A percentile compares a stretch with the other conserved stretches of the same genome.
These are phyloP conservation scores for Phyllotis vaccarum DNA, from an alignment of 2,797 vertebrate species.

Conservation along the genomic window DNA sequence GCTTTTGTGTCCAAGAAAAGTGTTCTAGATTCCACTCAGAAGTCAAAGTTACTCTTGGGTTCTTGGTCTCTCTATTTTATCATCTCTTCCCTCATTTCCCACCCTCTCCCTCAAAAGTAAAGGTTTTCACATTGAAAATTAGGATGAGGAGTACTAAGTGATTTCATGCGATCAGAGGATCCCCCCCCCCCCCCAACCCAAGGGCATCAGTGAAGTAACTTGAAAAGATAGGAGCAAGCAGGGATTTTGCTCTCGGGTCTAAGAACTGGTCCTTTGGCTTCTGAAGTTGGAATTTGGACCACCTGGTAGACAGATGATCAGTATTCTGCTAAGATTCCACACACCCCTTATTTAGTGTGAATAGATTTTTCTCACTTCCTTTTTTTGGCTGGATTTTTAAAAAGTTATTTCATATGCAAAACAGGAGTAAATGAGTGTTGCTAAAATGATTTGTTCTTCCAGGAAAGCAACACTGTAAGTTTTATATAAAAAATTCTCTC, in stretches of 20 bases:
- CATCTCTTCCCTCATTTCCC: not conserved
- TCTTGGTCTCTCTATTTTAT: not conserved
- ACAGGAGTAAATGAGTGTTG: conserved; percentile 58
- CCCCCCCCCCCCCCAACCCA: too few species aligned
- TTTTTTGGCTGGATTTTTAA: conserved; percentile 72
- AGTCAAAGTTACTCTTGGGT: not conserved
- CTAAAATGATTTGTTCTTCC: conserved; percentile 69
- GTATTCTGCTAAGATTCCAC: conserved; percentile 54
- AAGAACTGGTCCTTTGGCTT: conserved; percentile 25
- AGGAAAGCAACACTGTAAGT: conserved; percentile 42
- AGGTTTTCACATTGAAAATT: not conserved
- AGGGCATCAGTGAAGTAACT: not conserved
- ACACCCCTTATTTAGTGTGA: conserved; percentile 70
- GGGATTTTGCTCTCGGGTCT: not conserved
- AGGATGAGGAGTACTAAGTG: not conserved
- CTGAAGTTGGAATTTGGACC: conserved; percentile 59
- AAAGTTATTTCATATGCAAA: conserved; percentile 81
- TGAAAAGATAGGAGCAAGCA: not conserved
- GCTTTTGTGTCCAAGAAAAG: not conserved
- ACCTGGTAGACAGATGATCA: conserved; percentile 74
- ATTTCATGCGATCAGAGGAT: not conserved
- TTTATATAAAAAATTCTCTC: not conserved
- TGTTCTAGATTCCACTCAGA: not conserved
- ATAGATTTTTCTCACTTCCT: conserved; percentile 66
- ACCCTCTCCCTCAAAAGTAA: not conserved